These are phyloP conservation scores for Rattus rattus DNA, from an alignment of 2,113 vertebrate genomes.

Conservation along the genomic window DNA sequence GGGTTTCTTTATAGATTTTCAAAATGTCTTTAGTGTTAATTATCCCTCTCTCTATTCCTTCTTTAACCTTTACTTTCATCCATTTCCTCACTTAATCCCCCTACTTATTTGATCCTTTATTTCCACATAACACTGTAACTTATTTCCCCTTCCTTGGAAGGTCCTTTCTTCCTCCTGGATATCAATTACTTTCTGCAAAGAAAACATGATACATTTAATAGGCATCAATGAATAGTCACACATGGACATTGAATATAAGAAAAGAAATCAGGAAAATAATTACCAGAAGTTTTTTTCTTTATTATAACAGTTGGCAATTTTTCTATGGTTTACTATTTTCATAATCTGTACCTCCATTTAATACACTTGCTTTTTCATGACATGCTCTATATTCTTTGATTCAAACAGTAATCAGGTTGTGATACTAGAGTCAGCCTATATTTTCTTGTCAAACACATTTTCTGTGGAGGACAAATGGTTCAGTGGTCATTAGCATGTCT, in stretches of 20 bases:
- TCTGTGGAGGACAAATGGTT: background rate
- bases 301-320: background rate
- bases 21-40: background rate
- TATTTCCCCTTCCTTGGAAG: background rate
- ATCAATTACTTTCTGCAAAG: background rate
- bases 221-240: background rate
- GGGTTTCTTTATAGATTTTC: background rate
- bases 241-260: background rate
- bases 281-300: background rate
- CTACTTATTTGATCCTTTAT: background rate
- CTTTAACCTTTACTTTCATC: no score
- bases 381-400: background rate
- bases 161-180: background rate
- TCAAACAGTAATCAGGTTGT: background rate
- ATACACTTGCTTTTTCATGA: background rate
- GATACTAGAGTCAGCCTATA: background rate
- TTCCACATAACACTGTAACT: background rate
- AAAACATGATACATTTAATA: background rate
- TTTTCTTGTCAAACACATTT: background rate
- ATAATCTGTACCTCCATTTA: background rate
- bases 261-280: background rate
- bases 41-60: rapidly evolving
- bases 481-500: no score
- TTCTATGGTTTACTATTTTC: background rate
- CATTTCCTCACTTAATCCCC: background rate